Evolutionary conservation across 92 coral and sea anemone species (phyloP).

Genomic region (Actinernus sp.): DNA sequence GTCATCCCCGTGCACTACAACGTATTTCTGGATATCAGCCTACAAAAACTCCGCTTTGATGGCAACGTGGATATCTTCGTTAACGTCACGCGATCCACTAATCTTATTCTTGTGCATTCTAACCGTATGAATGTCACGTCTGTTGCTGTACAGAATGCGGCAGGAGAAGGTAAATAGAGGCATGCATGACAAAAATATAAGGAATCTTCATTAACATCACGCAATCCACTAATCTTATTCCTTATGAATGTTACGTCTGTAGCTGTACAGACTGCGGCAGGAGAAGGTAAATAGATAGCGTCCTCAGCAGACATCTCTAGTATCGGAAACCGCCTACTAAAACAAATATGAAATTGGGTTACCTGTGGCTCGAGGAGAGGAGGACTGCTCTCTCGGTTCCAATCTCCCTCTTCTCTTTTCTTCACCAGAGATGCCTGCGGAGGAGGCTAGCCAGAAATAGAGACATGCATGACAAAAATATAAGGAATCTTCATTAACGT

Average conservation of each 20-base stretch:
- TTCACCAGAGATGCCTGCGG: too few species aligned
- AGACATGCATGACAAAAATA: too few species aligned
- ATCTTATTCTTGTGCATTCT: conserved; percentile 77
- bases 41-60: conserved; percentile 53
- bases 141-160: conserved; percentile 24
- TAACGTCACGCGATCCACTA: conserved; percentile 63
- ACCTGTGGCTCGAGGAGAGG: too few species aligned
- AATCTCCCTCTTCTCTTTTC: too few species aligned
- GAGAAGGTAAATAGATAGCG: too few species aligned
- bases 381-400: too few species aligned
- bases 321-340: too few species aligned
- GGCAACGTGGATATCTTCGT: conserved; percentile 70
- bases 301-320: too few species aligned
- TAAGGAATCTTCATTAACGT: too few species aligned
- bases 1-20: conserved; percentile 83
- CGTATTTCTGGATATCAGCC: conserved; percentile 64
- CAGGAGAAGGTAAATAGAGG: conserved; percentile 44
- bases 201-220: conserved; percentile 60
- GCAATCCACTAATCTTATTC: conserved; percentile 65
- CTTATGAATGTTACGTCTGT: conserved; percentile 76
- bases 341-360: too few species aligned
- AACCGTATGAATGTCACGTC: conserved; percentile 78
- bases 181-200: too few species aligned
- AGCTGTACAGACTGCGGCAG: conserved; percentile 14
- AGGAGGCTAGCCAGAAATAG: too few species aligned